Evolutionary conservation across 2,797 vertebrate genomes (phyloP).

Genomic region (Enteromius viviparus): DNA sequence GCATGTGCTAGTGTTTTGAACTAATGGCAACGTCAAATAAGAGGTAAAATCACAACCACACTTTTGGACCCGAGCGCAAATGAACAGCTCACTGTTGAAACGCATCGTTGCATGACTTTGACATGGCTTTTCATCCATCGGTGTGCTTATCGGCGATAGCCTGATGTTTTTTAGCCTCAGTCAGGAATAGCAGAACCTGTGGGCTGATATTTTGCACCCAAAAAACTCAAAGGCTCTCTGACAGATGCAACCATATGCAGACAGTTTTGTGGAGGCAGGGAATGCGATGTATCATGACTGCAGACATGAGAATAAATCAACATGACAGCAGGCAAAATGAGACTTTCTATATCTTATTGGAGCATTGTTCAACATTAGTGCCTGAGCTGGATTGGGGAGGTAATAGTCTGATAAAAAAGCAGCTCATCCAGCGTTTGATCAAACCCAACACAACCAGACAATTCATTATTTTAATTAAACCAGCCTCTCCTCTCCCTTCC

Average conservation of each 20-base stretch:
- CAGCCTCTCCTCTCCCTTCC: conserved; percentile 29
- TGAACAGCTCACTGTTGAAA: conserved; percentile 5
- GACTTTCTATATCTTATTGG: conserved; percentile 52
- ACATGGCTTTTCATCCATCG: conserved; percentile 28
- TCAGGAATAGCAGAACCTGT: conserved; percentile 37
- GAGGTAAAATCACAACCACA: neutral
- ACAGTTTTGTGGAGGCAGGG: conserved; percentile 36
- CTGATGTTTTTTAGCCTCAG: conserved; percentile 40
- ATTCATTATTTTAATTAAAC: conserved; percentile 55
- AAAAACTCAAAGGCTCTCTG: conserved; percentile 31
- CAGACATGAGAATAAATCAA: conserved; percentile 50
- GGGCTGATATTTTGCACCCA: conserved; percentile 14
- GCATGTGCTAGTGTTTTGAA: conserved; percentile 32
- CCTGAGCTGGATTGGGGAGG: conserved; percentile 41
- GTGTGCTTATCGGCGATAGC: conserved; percentile 32
- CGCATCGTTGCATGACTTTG: conserved; percentile 8
- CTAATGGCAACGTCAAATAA: conserved; percentile 22
- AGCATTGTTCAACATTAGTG: conserved; percentile 53
- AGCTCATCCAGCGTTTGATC: conserved; percentile 38
- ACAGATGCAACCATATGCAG: conserved; percentile 43
- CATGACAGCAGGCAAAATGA: conserved; percentile 59
- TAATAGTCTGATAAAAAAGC: conserved; percentile 49
- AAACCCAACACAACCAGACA: conserved; percentile 42
- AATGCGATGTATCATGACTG: conserved; percentile 49
- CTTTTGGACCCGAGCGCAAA: conserved; percentile 9